Base-by-base conservation (phyloP, 64 coral and sea anemone species). In the Montipora efflorescens region DNA sequence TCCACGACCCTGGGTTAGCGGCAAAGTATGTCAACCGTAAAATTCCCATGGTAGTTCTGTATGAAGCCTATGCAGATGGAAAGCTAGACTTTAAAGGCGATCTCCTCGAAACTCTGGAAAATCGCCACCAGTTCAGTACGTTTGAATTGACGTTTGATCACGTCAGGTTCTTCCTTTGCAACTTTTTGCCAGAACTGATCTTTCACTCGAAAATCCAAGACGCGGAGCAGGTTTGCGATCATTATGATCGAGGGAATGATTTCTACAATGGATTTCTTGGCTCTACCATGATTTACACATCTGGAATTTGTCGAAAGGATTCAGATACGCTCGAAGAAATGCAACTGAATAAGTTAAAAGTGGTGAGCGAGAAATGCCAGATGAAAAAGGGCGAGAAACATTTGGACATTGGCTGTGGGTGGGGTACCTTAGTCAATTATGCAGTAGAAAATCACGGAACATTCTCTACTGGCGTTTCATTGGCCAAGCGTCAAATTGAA, bases 331-430 rank as follows among this genome's bases (percentile, higher is more conserved):
- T 99, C 25, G 98, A 99, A 86, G 98, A 99, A 73, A 92, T 93
- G 67, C 98, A 99, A 75, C 47, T 14, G 85, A 99, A 99, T 76
- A 99, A 99, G 58, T 89, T 99, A 8, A 78, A 76, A 10, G 87
- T 90, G 3, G 92, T 99, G 5, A 85, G 95, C 91, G 98, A 99
- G 16, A 99, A 99, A 45, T 93, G 96, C 47, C 95, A 94, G 62
- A 67, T 99, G 92, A 96, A 96, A 74, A 20, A 73, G 16, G 92
- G 90, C 10, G 98, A 99, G 15, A 71, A 87, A 9, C 89, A 96
- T 73, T 94, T 99, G 48, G 98, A 99, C 67, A 96, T 99, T 48
- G 98, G 98, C 43, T 99, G 98, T 90, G 98, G 98, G 20, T 99
- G 98, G 98, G 98, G 98, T 75, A 93, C 95, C 16, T 73, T 99